These are phyloP conservation scores for Vimba vimba DNA, from an alignment of 2,113 vertebrate species.

Conservation along the genomic window DNA sequence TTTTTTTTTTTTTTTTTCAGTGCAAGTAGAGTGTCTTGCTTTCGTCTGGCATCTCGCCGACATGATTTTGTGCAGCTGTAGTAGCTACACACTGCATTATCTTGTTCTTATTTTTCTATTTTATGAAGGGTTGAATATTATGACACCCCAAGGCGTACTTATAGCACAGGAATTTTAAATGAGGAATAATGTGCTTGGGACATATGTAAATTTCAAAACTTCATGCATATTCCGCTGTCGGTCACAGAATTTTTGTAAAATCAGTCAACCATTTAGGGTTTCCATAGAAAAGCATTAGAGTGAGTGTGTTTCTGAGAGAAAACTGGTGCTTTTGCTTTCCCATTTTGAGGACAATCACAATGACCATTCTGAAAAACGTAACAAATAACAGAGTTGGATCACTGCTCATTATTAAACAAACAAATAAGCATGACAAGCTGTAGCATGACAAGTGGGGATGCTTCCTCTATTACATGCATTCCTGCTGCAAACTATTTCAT, in stretches of 20 bases:
- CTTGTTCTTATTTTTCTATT: no score
- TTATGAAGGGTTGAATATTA: no score
- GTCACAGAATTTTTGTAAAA: background rate
- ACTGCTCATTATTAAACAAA: background rate
- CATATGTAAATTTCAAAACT: background rate
- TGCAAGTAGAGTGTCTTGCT: no score
- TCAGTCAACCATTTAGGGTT: background rate
- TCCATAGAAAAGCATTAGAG: background rate
- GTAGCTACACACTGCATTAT: no score
- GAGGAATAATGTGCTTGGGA: background rate
- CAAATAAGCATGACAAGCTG: background rate
- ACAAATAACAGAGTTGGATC: background rate
- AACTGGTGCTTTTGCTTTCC: background rate
- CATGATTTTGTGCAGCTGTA: no score
- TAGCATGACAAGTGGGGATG: background rate
- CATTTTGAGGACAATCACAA: background rate
- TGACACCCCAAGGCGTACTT: no score
- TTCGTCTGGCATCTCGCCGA: no score
- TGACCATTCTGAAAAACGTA: background rate
- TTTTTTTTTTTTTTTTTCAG: no score
- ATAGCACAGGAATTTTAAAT: background rate
- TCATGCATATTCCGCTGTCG: background rate
- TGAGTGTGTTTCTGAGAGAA: background rate
- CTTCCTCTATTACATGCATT: background rate
- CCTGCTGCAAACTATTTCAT: background rate